Evolutionary conservation across 2,113 vertebrate species (phyloP), one percentile per base, ranked within the genome.

Genomic region (Semnopithecus entellus): DNA sequence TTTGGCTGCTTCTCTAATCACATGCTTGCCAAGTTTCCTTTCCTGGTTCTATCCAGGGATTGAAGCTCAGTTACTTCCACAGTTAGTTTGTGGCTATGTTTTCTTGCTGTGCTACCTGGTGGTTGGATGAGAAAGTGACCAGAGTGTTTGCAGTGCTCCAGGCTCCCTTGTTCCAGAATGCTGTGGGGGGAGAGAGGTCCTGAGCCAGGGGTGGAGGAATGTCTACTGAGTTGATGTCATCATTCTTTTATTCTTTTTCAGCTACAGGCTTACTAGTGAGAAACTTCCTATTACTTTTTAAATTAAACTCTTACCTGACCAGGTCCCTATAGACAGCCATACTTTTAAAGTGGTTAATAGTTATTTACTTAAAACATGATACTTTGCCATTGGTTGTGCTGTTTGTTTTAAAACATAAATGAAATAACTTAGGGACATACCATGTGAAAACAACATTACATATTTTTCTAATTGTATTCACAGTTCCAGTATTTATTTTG

Each of bases 401-500:
- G 2, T 95, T 91, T 88, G 83, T 95, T 17, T 94, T 91, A 78
- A 95, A 91, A 91, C 38, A 48, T 61, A 85, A 94, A 16, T 95
- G 48, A 92, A 90, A 50, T 87, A 70, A 79, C 20, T 83, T 91
- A 68, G 1, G 75, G 80, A 73, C 7, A 66, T 1, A 11, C 88
- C n/a, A 59, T 52, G 3, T 94, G 43, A 55, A 82, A 91, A 80
- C 50, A 38, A 40, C 5, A 18, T 55, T 52, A 35, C 16, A 0
- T 61, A 79, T n/a, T 96, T 97, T 96, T 84, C 45, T 61, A 87
- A 92, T 82, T 91, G 5, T 93, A 43, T 83, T 97, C 61, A 90
- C 27, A 88, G 25, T 50, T 87, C 17, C 3, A 72, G 6, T 90
- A 13, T 92, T 59, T 87, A 66, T 48, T 97, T 96, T 91, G 16